Base-by-base conservation (phyloP, 2,888 invertebrate species). In the Drosophila mayaguana region DNA sequence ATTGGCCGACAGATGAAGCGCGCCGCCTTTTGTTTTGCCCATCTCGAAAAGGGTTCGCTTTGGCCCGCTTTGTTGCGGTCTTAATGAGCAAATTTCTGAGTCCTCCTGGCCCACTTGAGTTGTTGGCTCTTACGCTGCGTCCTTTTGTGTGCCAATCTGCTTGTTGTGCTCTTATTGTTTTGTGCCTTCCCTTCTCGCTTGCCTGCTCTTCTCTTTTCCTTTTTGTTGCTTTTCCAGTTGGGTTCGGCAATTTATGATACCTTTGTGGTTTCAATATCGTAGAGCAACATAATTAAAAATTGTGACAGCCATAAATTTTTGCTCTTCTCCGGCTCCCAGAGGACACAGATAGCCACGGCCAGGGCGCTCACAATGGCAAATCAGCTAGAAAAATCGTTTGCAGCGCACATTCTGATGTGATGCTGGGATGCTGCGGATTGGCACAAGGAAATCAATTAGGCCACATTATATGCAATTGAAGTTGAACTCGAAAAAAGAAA, bases 181-280 rank as follows among this genome's bases (percentile, higher is more conserved):
- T 28, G 38, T 28, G 38, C 53, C 25, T 36, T 7, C 14, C 5
- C 36, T n/a, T 16, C 8, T 8, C 43, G 2, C 12, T 50, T 18
- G 9, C 50, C 18, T 6, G 1, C 4, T 16, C 6, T 4, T 43
- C 4, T 14, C 7, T 6, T 20, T 28, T 32, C n/a, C 8, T 28
- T 40, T 60, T 38, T 4, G 18, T 57, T 22, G 11, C 28, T 16
- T 9, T 38, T 18, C 46, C 54, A 40, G 28, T 22, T 50, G 45
- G 36, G 40, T 28, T 46, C 50, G 71, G 77, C 80, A 85, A 88
- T 84, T 84, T 88, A 88, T 75, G 88, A 83, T 88, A 88, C 84
- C 84, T 88, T 85, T 88, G 84, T 83, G 84, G 84, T 88, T 85
- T 88, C 75, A 83, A 81, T 88, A 88, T 84, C 74, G 76, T 64